Evolutionary conservation across 2,113 vertebrate species (phyloP).

Genomic region (Reinhardtius hippoglossoides): DNA sequence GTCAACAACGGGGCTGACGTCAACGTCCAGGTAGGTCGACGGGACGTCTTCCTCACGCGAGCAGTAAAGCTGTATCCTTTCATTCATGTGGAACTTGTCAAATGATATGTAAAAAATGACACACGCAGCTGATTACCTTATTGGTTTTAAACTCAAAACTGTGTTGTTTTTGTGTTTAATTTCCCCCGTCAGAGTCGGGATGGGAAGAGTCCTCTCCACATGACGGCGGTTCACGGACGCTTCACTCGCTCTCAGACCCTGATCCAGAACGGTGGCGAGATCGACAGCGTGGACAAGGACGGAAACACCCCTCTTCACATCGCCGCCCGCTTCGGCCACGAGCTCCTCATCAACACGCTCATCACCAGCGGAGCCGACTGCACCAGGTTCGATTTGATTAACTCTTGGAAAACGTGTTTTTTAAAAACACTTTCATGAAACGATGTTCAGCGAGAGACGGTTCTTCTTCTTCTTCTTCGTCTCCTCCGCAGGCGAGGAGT

Average conservation of each 20-base stretch:
- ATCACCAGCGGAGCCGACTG: conserved; percentile 94
- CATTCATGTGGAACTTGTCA: too few relatives aligned
- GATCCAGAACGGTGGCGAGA: conserved; percentile 96
- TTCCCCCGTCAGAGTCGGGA: conserved; percentile 88
- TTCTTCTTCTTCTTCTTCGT: not conserved
- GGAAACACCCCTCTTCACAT: conserved; percentile 97
- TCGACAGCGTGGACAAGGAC: conserved; percentile 95
- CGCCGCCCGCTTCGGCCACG: conserved; percentile 94
- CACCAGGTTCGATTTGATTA: conserved; percentile 83
- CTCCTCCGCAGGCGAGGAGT: conserved; percentile 88
- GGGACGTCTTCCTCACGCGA: too few relatives aligned
- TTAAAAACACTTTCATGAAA: not conserved
- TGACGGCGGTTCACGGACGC: conserved; percentile 95
- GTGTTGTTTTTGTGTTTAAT: too few relatives aligned
- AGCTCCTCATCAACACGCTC: conserved; percentile 96
- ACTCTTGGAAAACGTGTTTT: not conserved
- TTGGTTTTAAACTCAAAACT: too few relatives aligned
- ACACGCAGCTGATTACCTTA: too few relatives aligned
- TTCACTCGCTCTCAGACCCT: conserved; percentile 96
- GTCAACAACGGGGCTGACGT: conserved; percentile 97
- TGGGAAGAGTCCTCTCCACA: conserved; percentile 95
- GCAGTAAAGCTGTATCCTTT: too few relatives aligned
- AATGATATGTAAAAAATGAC: too few relatives aligned
- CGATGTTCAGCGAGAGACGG: not conserved
- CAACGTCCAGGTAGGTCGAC: conserved; percentile 90